These are phyloP conservation scores for Eumacrocentrus americanus DNA, from an alignment of 2,888 invertebrate genomes.

Conservation along the genomic window DNA sequence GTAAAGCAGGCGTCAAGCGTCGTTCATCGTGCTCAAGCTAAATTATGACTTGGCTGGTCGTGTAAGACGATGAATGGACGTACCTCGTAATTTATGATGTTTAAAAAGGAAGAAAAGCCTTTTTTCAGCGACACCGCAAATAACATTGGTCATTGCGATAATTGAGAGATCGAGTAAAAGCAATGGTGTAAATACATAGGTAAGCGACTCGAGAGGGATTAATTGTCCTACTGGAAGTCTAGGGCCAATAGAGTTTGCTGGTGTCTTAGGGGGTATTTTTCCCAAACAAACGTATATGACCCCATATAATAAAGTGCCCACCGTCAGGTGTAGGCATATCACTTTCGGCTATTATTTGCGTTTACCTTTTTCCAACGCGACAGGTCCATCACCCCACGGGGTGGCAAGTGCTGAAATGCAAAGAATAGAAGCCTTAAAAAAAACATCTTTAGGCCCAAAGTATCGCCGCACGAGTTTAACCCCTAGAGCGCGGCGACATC, in stretches of 20 bases:
- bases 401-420: background rate
- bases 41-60: slow-evolving; percentile 18
- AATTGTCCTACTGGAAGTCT: no score
- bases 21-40: slow-evolving; percentile 9
- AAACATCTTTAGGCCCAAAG: background rate
- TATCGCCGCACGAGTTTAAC: slow-evolving; percentile 8
- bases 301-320: background rate
- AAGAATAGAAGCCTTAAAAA: background rate
- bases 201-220: no score
- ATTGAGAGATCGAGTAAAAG: background rate
- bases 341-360: background rate
- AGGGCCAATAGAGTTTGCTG: no score
- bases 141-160: no score
- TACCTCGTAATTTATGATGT: slow-evolving; percentile 22
- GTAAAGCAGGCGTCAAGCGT: slow-evolving; percentile 15
- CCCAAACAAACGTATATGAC: background rate
- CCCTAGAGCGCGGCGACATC: slow-evolving; percentile 12
- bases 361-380: background rate
- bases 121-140: slow-evolving; percentile 21
- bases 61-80: slow-evolving; percentile 6
- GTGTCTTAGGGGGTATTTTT: no score
- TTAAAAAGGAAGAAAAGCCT: slow-evolving; percentile 15
- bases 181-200: no score
- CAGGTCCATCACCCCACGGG: no score
- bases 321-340: no score